Conservation (phyloP, 1,140 invertebrate species). For the Adelges cooleyi region DNA sequence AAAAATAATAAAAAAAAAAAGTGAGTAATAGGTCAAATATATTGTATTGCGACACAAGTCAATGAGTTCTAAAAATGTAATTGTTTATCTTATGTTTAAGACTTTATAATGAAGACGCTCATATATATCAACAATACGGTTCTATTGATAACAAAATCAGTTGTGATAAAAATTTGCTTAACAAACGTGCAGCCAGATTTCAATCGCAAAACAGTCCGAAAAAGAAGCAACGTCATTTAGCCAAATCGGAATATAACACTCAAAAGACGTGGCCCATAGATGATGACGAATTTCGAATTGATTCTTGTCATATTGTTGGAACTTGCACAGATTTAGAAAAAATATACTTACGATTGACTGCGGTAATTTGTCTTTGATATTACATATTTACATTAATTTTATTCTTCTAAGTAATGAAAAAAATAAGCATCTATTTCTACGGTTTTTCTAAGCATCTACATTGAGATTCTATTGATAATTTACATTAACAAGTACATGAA, state of each 20-base stretch:
- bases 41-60: no score
- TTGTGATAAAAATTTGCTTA: conserved; percentile 53
- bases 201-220: conserved; percentile 34
- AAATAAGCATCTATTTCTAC: no score
- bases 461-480: no score
- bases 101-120: conserved; percentile 25
- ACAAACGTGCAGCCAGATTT: conserved; percentile 79
- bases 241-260: background rate
- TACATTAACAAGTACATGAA: no score
- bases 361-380: conserved; percentile 43
- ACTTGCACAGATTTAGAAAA: conserved; percentile 89
- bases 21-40: background rate
- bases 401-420: no score
- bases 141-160: conserved; percentile 9
- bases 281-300: conserved; percentile 40
- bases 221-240: conserved; percentile 3
- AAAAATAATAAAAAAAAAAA: conserved; percentile 23
- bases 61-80: no score
- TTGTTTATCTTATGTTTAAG: background rate
- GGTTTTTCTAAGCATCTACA: no score
- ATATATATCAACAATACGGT: conserved; percentile 23
- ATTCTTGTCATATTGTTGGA: conserved; percentile 78
- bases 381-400: no score
- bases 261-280: conserved; percentile 34
- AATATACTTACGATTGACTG: conserved; percentile 83